Base-by-base conservation (phyloP, 2,113 vertebrate genomes). In the Burhinus bistriatus region DNA sequence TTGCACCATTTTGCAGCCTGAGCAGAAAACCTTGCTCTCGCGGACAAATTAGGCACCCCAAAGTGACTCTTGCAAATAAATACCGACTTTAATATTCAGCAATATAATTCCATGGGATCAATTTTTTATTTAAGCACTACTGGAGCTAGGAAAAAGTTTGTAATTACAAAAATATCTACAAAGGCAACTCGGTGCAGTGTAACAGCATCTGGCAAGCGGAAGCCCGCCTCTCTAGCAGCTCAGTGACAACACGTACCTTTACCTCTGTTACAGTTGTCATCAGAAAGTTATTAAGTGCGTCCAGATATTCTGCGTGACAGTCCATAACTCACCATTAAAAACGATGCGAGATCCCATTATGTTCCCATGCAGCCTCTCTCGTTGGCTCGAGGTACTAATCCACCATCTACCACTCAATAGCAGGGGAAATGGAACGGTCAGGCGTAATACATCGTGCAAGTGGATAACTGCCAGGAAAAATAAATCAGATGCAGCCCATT, bases 1-100 rank as follows among this genome's bases (percentile, higher is more conserved):
- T 97, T 96, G 96, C 90, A 93, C 92, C 82, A 54, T 97, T 98
- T 97, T 98, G 98, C 98, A 97, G 94, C 72, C 95, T 90, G 96
- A 97, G 98, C 98, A 97, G 89, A 97, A 98, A 97, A 84, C 69
- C 94, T 93, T 95, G 96, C 96, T 97, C 97, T 80, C 62, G 52
- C 75, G 89, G 73, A 97, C 96, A 98, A 98, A 97, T 97, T 90
- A 98, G 88, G 79, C 79, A 93, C 93, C 97, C 95, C 94, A 95
- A 58, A 97, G 96, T 83, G 77, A 88, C 96, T 89, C 76, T 91
- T 83, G 89, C 95, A 95, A 97, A 97, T 97, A 98, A 98, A 98
- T 86, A 85, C 92, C 16, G 34, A 58, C 84, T 69, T 65, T 75
- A 93, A 97, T 30, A 95, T 45, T n/a, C 94, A 71, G 34, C 58